phyloP scores from a whole-genome alignment of 2,113 vertebrate species.

The Phyllostomus hastatus region DNA sequence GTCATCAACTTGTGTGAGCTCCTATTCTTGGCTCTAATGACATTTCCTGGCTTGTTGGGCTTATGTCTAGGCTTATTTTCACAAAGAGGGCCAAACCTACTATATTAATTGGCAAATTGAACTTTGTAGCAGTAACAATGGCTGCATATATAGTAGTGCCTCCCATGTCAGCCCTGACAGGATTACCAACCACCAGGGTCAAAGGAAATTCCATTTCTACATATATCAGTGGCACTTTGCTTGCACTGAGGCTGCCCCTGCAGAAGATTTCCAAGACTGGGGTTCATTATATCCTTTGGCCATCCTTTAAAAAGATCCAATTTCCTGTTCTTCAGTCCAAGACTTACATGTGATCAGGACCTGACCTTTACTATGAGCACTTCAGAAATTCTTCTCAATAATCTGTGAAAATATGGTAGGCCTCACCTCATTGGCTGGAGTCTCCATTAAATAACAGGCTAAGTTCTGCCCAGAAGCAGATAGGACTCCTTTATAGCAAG shows the following conservation, averaged over 20 bases:
- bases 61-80: conserved; percentile 92
- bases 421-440: conserved; percentile 88
- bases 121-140: conserved; percentile 86
- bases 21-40: conserved; percentile 88
- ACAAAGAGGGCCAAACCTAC: conserved; percentile 91
- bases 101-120: conserved; percentile 86
- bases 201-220: conserved; percentile 91
- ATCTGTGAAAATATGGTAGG: conserved; percentile 86
- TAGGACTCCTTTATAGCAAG: conserved; percentile 85
- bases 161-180: conserved; percentile 92
- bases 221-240: conserved; percentile 84
- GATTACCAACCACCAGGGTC: conserved; percentile 88
- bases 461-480: conserved; percentile 91
- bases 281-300: conserved; percentile 88
- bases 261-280: conserved; percentile 90
- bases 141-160: conserved; percentile 88
- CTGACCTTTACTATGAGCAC: conserved; percentile 78
- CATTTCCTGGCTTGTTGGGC: conserved; percentile 89
- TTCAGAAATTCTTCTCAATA: conserved; percentile 85
- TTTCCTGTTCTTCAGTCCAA: conserved; percentile 88
- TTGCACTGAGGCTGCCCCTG: conserved; percentile 76
- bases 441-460: conserved; percentile 89
- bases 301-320: conserved; percentile 92
- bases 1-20: conserved; percentile 90
- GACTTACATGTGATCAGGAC: conserved; percentile 83